Base-by-base conservation (phyloP, 1,140 invertebrate genomes). In the Heliothis virescens region DNA sequence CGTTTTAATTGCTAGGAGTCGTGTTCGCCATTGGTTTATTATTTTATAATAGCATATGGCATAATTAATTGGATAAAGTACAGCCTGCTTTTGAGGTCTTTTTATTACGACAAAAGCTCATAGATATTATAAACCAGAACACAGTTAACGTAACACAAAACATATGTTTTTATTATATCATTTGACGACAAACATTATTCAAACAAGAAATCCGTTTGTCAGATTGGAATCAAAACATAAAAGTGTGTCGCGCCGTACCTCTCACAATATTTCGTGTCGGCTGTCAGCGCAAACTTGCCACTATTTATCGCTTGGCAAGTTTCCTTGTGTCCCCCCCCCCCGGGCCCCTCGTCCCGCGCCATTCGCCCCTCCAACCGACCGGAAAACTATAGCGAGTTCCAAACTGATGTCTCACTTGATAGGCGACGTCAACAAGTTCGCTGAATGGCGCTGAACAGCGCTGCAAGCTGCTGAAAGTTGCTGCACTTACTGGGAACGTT, bases 281-380 rank as follows among this genome's bases (percentile, higher is more conserved):
- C 85, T 85, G 86, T 84, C 83, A 84, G 79, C 84, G 34, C 79
- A 85, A 84, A 87, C 80, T 87, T 83, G 81, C 72, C 65, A 79
- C 82, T 83, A 87, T 87, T 86, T 86, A 85, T 85, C 83, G 82
- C 81, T 59, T 80, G 76, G 81, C 79, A 72, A 84, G 79, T 79
- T 75, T 62, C 76, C 57, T 55, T 67, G 78, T 15, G 79, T 65
- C 71, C 71, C 29, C 55, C 72, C 47, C 10, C n/a, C 26, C 21
- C n/a, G n/a, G n/a, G 34, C 69, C 59, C 75, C 71, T 15, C 16
- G 50, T 15, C 74, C 13, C 53, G 21, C 3, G 1, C 9, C n/a
- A 3, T 52, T 10, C 15, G 10, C 74, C 60, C 18, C n/a, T 59
- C 82, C 34, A 80, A 67, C 79, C 77, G 77, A 76, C 72, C 82